These are phyloP conservation scores for Apus apus DNA, from an alignment of 2,113 vertebrate species.

Conservation along the genomic window DNA sequence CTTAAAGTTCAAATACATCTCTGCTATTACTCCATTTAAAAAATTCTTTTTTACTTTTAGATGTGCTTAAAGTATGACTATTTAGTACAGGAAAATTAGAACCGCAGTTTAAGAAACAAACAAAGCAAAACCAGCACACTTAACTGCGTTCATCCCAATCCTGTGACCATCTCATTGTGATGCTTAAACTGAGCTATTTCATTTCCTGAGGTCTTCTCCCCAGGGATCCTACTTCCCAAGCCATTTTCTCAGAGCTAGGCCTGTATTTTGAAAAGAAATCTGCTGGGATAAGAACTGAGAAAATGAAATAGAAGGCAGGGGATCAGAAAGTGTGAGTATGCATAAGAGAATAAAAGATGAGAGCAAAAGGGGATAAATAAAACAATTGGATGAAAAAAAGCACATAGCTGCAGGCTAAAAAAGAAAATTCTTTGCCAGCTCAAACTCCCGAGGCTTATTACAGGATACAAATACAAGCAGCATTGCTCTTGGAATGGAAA, in stretches of 20 bases:
- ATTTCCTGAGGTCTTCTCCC: slow-evolving; percentile 54
- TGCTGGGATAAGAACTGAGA: slow-evolving; percentile 63
- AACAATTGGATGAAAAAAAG: slow-evolving; percentile 51
- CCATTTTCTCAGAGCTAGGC: slow-evolving; percentile 64
- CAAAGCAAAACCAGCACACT: background rate
- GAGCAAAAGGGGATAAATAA: slow-evolving; percentile 67
- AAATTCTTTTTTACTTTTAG: background rate
- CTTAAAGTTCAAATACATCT: background rate
- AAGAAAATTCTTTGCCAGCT: slow-evolving; percentile 47
- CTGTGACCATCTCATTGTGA: slow-evolving; percentile 34
- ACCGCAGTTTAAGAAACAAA: background rate
- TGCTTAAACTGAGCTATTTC: slow-evolving; percentile 57
- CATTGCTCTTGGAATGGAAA: slow-evolving; percentile 37
- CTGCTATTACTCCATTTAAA: background rate
- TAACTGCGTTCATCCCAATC: background rate
- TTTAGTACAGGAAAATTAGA: slow-evolving; percentile 2
- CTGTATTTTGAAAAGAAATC: slow-evolving; percentile 63
- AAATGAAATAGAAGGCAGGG: slow-evolving; percentile 68
- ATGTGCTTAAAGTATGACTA: background rate
- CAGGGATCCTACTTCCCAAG: slow-evolving; percentile 40
- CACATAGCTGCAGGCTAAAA: slow-evolving; percentile 7
- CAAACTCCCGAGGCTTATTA: slow-evolving; percentile 50
- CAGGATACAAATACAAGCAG: slow-evolving; percentile 23
- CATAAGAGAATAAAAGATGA: slow-evolving; percentile 63
- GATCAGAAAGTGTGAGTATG: slow-evolving; percentile 54